Evolutionary conservation across 2,888 invertebrate species (phyloP), one percentile per base, ranked within the genome.

Genomic region (Pollenia griseotomentosa): DNA sequence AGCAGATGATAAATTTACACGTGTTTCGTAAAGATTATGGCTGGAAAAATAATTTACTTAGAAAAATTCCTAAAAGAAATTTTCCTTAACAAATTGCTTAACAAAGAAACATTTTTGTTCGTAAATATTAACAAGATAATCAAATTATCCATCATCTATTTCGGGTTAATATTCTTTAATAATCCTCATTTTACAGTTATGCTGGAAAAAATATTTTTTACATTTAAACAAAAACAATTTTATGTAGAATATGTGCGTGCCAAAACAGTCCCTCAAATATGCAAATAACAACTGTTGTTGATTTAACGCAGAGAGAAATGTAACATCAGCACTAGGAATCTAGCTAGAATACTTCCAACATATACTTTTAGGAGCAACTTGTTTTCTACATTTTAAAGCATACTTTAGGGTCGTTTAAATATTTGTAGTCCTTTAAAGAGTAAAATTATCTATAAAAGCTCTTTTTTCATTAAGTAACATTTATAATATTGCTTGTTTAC

Each of bases 371-470:
- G 63, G 77, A 46, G 59, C 11, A 33, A 2, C 9, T 11, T 8
- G 0, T 14, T 10, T 19, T 46, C 23, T 53, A 65, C 14, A 53
- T 40, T 53, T 42, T 46, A 63, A 53, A 70, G 63, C 48, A 83
- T 77, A 83, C 63, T 83, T 77, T 68, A 11, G 11, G 83, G 42
- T 11, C n/a, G 53, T 12, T 42, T 6, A 12, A n/a, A 8, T 55
- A 19, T 23, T 74, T 74, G 16, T 40, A 16, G 14, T 63, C 7
- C n/a, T 75, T 51, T 12, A 40, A 40, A 42, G 7, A 14, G 10
- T 33, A 16, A n/a, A 40, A 16, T 53, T 7, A 53, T 51, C 10
- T 2, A 44, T 40, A 6, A 33, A 12, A 33, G n/a, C 12, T 53
- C 23, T 42, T 19, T 14, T 7, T 51, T 7, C 16, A 11, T 48